phyloP scores from a whole-genome alignment of 2,888 invertebrate genomes.

The Exephanes ischioxanthus region DNA sequence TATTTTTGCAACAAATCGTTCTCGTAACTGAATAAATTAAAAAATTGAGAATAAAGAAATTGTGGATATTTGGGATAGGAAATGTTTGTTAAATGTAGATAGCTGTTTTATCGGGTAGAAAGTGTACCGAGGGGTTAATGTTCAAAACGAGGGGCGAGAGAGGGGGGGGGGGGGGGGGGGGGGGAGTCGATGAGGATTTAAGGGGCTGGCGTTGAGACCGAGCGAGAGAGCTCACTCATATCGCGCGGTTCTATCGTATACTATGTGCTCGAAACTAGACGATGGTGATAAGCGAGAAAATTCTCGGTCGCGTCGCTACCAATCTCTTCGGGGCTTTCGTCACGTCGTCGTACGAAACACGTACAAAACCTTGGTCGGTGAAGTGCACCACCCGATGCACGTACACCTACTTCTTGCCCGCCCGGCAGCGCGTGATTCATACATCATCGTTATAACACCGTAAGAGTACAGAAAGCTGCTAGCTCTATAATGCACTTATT shows the following conservation, averaged over 20 bases:
- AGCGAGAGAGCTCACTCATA: not conserved
- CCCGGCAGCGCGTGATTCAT: slow-evolving; percentile 49
- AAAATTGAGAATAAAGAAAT: not conserved
- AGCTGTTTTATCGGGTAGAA: too few relatives aligned
- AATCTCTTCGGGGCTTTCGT: slow-evolving; percentile 55
- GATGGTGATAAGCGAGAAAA: slow-evolving; percentile 43
- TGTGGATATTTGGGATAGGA: too few relatives aligned
- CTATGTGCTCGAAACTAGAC: slow-evolving; percentile 1
- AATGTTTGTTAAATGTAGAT: too few relatives aligned
- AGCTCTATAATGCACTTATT: slow-evolving; percentile 17
- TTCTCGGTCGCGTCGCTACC: slow-evolving; percentile 44
- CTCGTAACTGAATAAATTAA: not conserved
- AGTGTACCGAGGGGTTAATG: not conserved
- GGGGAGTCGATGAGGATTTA: not conserved
- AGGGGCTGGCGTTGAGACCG: slow-evolving; percentile 4
- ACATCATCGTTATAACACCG: slow-evolving; percentile 54
- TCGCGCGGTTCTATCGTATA: slow-evolving; percentile 6
- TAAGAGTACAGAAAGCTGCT: slow-evolving; percentile 32
- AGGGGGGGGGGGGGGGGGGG: too few relatives aligned
- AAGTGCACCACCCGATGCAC: slow-evolving; percentile 47
- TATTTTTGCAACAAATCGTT: not conserved
- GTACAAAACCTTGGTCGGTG: slow-evolving; percentile 41
- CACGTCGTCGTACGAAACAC: slow-evolving; percentile 55
- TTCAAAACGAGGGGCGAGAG: not conserved
- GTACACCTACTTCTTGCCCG: slow-evolving; percentile 49